phyloP scores from a whole-genome alignment of 2,797 vertebrate species.

The Eremophila alpestris region DNA sequence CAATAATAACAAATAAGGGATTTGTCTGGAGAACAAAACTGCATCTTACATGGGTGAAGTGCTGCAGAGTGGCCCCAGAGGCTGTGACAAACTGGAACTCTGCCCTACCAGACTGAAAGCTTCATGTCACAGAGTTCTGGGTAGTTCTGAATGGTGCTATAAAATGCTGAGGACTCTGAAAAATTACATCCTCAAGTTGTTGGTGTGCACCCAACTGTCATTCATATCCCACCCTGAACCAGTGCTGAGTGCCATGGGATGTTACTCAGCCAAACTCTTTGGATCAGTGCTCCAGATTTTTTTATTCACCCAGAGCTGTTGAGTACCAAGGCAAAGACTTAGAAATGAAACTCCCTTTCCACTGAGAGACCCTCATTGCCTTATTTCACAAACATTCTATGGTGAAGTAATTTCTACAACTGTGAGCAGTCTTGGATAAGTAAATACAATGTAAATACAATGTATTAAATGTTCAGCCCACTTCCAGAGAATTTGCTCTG shows the following conservation, averaged over 20 bases:
- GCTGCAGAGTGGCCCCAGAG: neutral
- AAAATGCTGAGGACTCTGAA: neutral
- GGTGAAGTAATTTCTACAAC: neutral
- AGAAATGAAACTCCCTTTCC: neutral
- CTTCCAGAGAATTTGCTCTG: neutral
- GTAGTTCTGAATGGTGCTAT: neutral
- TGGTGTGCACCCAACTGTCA: neutral
- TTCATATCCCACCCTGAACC: neutral
- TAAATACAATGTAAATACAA: neutral
- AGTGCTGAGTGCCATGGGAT: neutral
- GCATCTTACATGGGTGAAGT: neutral
- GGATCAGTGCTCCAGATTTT: neutral
- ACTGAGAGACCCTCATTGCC: neutral
- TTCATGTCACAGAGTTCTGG: neutral
- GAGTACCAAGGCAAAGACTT: neutral
- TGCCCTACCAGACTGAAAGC: neutral
- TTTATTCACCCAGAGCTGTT: neutral
- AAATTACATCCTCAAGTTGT: neutral
- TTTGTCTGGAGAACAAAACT: neutral
- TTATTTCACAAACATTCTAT: neutral
- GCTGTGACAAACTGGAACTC: neutral
- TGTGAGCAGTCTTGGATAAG: neutral
- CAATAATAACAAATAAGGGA: neutral
- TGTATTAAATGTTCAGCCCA: neutral
- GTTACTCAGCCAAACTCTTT: neutral